Conservation (phyloP, 2,888 invertebrate species). For the Himalopsyche japonica region DNA sequence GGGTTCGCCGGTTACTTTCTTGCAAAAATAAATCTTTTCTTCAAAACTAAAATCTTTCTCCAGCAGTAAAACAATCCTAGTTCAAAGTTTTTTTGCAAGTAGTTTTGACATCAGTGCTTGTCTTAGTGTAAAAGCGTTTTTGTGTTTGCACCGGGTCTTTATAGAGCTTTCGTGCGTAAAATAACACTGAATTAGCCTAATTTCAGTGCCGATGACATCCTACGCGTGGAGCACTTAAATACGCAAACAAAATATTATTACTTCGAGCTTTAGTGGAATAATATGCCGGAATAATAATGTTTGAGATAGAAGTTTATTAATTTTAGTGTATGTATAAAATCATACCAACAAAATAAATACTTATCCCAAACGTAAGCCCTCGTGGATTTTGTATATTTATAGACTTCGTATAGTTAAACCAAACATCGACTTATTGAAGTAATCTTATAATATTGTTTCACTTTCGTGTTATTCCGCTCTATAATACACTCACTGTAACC, state of each 20-base stretch:
- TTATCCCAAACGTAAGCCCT: too few species aligned
- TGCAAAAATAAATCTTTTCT: background rate
- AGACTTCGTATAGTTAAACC: too few species aligned
- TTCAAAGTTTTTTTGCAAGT: background rate
- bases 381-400: too few species aligned
- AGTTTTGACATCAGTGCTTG: background rate
- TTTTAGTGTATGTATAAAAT: background rate
- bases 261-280: background rate
- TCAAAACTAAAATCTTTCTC: background rate
- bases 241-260: background rate
- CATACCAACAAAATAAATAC: background rate
- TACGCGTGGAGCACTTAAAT: background rate
- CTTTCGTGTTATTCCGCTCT: too few species aligned
- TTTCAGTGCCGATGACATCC: background rate
- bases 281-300: background rate
- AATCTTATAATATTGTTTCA: too few species aligned
- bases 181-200: conserved; percentile 1
- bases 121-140: background rate
- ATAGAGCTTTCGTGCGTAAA: background rate
- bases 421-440: too few species aligned
- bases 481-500: too few species aligned
- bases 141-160: background rate
- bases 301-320: background rate
- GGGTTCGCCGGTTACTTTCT: background rate
- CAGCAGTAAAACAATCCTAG: background rate